Evolutionary conservation across 2,888 invertebrate genomes (phyloP).

Genomic region (Byasa hedistus): DNA sequence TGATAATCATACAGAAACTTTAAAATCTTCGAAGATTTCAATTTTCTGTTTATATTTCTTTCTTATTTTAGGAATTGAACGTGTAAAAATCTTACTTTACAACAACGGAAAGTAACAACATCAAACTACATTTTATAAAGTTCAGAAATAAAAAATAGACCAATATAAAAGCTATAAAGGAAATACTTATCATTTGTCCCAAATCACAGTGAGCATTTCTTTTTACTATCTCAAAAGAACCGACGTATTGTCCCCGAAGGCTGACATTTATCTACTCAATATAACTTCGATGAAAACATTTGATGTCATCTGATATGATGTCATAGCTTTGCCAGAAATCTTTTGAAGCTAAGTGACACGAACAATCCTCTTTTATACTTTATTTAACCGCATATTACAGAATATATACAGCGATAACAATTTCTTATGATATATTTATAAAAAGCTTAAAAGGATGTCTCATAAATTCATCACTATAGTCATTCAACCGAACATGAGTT

Average conservation of each 20-base stretch:
- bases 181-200: constrained; percentile 30
- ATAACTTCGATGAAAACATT: constrained; percentile 73
- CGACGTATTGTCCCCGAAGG: constrained; percentile 58
- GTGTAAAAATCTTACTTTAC: no score
- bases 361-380: constrained; percentile 57
- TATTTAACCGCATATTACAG: constrained; percentile 8
- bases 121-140: not conserved
- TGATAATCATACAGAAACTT: no score
- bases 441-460: not conserved
- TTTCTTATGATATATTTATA: not conserved
- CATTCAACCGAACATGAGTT: no score
- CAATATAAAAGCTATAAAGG: constrained; percentile 23
- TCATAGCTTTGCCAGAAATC: constrained; percentile 59
- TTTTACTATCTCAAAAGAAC: constrained; percentile 61
- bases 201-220: constrained; percentile 29
- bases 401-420: not conserved
- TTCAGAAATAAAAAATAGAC: constrained; percentile 1
- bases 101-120: no score
- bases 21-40: no score
- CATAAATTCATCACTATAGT: not conserved
- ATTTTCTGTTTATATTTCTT: no score
- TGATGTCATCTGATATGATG: constrained; percentile 71
- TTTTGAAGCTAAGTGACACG: constrained; percentile 51
- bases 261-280: constrained; percentile 71
- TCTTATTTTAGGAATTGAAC: no score